These are phyloP conservation scores for Amiota communis DNA, from an alignment of 2,888 invertebrate species.

Conservation along the genomic window DNA sequence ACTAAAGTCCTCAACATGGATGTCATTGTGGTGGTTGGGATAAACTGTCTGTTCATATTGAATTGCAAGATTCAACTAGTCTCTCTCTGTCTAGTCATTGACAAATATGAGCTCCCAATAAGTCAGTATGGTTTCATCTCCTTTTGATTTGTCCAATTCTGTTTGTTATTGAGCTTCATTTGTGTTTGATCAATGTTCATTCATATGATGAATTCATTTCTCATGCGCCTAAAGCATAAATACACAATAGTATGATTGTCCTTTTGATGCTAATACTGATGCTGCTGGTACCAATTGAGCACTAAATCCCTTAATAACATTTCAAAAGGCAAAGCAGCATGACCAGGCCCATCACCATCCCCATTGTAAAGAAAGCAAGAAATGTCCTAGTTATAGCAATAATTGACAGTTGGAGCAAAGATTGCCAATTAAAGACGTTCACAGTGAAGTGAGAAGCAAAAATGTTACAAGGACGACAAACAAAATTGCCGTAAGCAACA, in stretches of 20 bases:
- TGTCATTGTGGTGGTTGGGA: too few species aligned
- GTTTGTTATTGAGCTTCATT: not conserved
- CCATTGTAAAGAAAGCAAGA: conserved; percentile 3
- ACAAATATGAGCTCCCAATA: not conserved
- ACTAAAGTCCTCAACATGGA: too few species aligned
- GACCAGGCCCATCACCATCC: too few species aligned
- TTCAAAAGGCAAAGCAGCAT: too few species aligned
- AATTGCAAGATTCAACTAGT: too few species aligned
- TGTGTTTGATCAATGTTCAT: conserved; percentile 8
- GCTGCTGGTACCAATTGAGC: too few species aligned
- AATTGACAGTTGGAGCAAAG: not conserved
- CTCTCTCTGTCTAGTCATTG: not conserved
- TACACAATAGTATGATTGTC: too few species aligned
- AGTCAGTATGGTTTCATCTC: not conserved
- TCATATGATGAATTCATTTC: too few species aligned
- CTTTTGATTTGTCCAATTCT: not conserved
- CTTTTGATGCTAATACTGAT: too few species aligned
- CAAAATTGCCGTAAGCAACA: not conserved
- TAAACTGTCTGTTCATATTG: too few species aligned
- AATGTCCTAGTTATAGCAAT: conserved; percentile 28
- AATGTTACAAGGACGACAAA: not conserved
- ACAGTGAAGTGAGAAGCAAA: not conserved
- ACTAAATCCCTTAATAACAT: too few species aligned
- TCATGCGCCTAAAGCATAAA: too few species aligned
- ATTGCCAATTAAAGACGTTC: not conserved